Evolutionary conservation across 2,888 invertebrate genomes (phyloP).

Genomic region (Chrysodeixis includens): DNA sequence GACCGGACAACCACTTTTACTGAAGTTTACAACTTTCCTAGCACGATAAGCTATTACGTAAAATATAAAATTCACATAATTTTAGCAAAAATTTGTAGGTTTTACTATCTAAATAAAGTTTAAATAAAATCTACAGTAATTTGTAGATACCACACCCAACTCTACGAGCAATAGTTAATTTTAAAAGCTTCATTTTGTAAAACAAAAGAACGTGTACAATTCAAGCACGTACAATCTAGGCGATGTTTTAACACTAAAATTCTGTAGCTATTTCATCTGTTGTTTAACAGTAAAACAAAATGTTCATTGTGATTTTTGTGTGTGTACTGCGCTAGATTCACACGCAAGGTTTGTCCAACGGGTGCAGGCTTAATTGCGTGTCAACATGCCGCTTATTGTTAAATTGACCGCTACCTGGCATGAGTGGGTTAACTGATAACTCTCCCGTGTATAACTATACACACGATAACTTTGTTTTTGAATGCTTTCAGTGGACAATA

Average conservation of each 20-base stretch:
- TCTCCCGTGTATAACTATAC: slow-evolving; percentile 40
- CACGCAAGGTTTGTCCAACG: slow-evolving; percentile 61
- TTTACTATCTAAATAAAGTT: neutral
- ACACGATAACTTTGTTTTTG: slow-evolving; percentile 37
- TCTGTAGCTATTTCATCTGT: slow-evolving; percentile 25
- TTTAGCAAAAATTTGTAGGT: neutral
- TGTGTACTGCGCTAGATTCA: slow-evolving; percentile 31
- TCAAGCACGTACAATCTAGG: slow-evolving; percentile 16
- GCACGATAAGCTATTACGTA: slow-evolving; percentile 9
- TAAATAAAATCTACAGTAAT: neutral
- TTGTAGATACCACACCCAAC: neutral
- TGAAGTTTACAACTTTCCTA: slow-evolving; percentile 30
- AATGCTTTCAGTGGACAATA: slow-evolving; percentile 18
- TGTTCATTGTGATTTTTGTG: slow-evolving; percentile 51
- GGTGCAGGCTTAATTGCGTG: slow-evolving; percentile 67
- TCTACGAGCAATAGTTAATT: neutral
- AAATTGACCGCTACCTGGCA: slow-evolving; percentile 60
- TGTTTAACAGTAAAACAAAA: slow-evolving; percentile 33
- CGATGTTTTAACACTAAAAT: slow-evolving; percentile 19
- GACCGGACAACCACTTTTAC: slow-evolving; percentile 19
- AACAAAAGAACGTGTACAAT: slow-evolving; percentile 12
- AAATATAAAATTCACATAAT: neutral
- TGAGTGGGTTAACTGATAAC: slow-evolving; percentile 36
- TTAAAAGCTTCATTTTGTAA: slow-evolving; percentile 1
- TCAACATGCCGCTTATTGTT: slow-evolving; percentile 66